Percentiles rank a stretch among this genome's conserved stretches.
These are phyloP conservation scores for Amniataba percoides DNA, from an alignment of 2,797 vertebrate species.

Conservation along the genomic window DNA sequence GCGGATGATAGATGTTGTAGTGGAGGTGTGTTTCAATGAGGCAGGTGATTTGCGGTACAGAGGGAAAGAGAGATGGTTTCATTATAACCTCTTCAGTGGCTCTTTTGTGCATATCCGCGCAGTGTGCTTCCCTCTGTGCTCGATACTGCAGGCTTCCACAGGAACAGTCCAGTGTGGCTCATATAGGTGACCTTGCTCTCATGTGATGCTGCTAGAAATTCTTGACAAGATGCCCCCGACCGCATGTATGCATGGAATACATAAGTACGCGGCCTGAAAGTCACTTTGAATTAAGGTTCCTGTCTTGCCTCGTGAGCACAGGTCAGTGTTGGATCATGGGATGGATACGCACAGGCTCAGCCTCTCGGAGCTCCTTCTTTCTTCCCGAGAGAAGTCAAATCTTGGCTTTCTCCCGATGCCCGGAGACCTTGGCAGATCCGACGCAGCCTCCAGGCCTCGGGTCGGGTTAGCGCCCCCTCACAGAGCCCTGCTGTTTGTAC, in stretches of 20 bases:
- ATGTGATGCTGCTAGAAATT: constrained; percentile 24
- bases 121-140: background rate
- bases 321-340: constrained; percentile 45
- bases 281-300: constrained; percentile 61
- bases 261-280: constrained; percentile 47
- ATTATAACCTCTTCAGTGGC: constrained; percentile 9
- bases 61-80: constrained; percentile 7
- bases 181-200: constrained; percentile 53
- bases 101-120: constrained; percentile 6
- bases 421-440: constrained; percentile 11
- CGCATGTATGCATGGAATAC: constrained; percentile 41
- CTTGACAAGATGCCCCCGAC: constrained; percentile 33
- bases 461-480: background rate
- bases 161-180: constrained; percentile 18
- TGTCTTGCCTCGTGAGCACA: constrained; percentile 31
- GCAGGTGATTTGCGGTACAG: constrained; percentile 13
- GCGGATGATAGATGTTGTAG: constrained; percentile 31
- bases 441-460: background rate
- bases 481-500: constrained; percentile 17
- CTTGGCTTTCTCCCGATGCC: constrained; percentile 14
- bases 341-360: constrained; percentile 6
- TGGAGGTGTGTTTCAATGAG: constrained; percentile 39
- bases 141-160: constrained; percentile 9
- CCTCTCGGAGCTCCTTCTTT: constrained; percentile 14
- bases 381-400: constrained; percentile 33